Conservation (phyloP, 2,113 vertebrate genomes). For the Pithys albifrons region DNA sequence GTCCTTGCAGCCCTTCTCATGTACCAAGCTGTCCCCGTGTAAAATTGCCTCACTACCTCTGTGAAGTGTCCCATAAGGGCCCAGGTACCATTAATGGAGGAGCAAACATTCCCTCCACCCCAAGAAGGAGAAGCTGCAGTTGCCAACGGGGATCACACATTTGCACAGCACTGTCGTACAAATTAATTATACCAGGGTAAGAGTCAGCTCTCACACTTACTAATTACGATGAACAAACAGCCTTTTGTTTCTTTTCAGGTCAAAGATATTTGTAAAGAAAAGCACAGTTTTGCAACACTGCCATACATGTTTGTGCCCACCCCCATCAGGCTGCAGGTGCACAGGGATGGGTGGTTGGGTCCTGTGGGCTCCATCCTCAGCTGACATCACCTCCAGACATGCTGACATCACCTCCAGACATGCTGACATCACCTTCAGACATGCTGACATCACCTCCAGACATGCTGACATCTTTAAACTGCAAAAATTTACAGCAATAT, state of each 20-base stretch:
- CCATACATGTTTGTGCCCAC: rapidly evolving
- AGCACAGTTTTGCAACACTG: background rate
- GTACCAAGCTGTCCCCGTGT: rapidly evolving
- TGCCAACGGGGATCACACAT: background rate
- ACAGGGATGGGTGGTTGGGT: rapidly evolving
- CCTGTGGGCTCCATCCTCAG: background rate
- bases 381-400: background rate
- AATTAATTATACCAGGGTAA: background rate
- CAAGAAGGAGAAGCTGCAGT: background rate
- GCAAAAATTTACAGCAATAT: background rate
- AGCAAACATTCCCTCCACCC: rapidly evolving
- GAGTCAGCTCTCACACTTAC: background rate
- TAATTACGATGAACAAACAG: background rate
- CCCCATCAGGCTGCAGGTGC: rapidly evolving
- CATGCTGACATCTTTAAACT: background rate
- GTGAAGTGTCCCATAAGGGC: background rate
- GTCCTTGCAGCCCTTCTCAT: background rate
- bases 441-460: background rate
- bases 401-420: background rate
- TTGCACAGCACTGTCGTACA: background rate
- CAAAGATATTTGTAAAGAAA: background rate
- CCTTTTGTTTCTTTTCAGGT: background rate
- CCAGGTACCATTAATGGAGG: background rate
- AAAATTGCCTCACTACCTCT: background rate
- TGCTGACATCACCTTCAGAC: background rate